A percentile compares a stretch with the other conserved stretches of the same genome.
Evolutionary conservation across 2,888 invertebrate genomes (phyloP).

Genomic region (Abrostola tripartita): DNA sequence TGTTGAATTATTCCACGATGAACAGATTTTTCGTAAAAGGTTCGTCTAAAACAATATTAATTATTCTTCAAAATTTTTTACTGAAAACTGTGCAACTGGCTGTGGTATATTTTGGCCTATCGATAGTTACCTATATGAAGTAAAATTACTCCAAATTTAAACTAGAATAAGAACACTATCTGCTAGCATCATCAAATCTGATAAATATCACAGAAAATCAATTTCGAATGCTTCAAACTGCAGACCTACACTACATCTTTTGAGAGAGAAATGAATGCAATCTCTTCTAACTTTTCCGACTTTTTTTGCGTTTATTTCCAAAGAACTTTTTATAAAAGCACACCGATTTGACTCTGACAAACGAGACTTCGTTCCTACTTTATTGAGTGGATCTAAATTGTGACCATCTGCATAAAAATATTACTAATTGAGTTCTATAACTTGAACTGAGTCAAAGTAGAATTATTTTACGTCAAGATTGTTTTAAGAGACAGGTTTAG

Average conservation of each 20-base stretch:
- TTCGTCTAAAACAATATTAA: too few relatives aligned
- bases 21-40: too few relatives aligned
- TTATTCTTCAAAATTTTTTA: too few relatives aligned
- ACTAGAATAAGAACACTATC: slow-evolving; percentile 27
- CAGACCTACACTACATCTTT: slow-evolving; percentile 25
- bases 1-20: too few relatives aligned
- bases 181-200: slow-evolving; percentile 33
- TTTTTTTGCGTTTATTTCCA: slow-evolving; percentile 44
- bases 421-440: slow-evolving; percentile 6
- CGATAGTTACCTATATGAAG: background rate
- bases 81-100: too few relatives aligned
- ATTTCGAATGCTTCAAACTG: slow-evolving; percentile 36
- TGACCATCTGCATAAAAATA: slow-evolving; percentile 35
- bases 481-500: background rate
- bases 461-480: slow-evolving; percentile 1
- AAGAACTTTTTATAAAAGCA: slow-evolving; percentile 47
- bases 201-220: slow-evolving; percentile 28
- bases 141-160: slow-evolving; percentile 15
- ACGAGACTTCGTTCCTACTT: slow-evolving; percentile 37
- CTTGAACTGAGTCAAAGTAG: background rate
- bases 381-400: slow-evolving; percentile 38
- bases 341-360: slow-evolving; percentile 46
- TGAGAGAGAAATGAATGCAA: slow-evolving; percentile 42
- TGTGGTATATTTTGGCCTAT: too few relatives aligned
- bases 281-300: slow-evolving; percentile 36